A percentile compares a stretch with the other conserved stretches of the same genome.
phyloP scores from a whole-genome alignment of 2,888 invertebrate species.

The Latrodectus elegans region DNA sequence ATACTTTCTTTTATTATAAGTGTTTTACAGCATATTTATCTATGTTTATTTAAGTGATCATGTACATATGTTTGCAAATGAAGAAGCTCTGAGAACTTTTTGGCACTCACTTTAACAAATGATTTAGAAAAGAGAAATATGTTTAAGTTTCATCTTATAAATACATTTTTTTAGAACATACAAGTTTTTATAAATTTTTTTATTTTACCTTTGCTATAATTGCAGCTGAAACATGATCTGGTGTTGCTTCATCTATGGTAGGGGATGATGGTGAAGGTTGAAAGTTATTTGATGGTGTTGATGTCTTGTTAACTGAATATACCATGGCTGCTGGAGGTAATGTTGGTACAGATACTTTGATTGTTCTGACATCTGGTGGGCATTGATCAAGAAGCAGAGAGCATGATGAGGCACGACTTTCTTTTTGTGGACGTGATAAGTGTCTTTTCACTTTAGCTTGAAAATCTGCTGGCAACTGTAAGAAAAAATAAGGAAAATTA shows the following conservation, averaged over 20 bases:
- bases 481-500: constrained; percentile 71
- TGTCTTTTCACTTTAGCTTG: constrained; percentile 85
- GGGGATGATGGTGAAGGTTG: constrained; percentile 16
- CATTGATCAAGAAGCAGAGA: constrained; percentile 56
- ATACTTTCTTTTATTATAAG: no score
- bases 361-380: constrained; percentile 79
- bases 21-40: no score
- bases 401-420: constrained; percentile 39
- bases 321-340: constrained; percentile 91
- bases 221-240: constrained; percentile 83
- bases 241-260: constrained; percentile 48
- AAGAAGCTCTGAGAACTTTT: no score
- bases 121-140: no score
- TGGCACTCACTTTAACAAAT: no score
- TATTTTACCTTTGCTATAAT: constrained; percentile 88
- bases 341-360: constrained; percentile 85
- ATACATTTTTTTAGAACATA: no score
- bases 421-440: constrained; percentile 72
- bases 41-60: no score
- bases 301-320: constrained; percentile 73
- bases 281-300: constrained; percentile 1
- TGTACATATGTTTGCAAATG: no score
- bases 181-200: background rate
- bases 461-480: constrained; percentile 90
- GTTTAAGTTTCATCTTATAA: no score